These are phyloP conservation scores for Macropis europaea DNA, from an alignment of 2,888 invertebrate genomes.

Conservation along the genomic window DNA sequence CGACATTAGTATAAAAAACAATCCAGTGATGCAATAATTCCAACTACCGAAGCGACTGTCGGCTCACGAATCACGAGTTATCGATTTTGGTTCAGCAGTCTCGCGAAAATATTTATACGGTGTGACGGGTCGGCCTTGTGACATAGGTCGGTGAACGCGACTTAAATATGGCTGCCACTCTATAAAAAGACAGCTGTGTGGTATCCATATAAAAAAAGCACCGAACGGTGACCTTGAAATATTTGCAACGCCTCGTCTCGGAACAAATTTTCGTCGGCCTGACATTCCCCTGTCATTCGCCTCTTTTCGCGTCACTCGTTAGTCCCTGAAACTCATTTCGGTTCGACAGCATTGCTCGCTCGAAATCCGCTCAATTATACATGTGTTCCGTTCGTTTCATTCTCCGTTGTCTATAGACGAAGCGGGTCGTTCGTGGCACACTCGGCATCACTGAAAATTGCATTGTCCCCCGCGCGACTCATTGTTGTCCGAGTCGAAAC, in stretches of 20 bases:
- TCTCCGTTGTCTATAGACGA: no score
- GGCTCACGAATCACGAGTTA: no score
- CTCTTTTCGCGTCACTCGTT: neutral
- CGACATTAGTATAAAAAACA: neutral
- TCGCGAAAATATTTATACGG: no score
- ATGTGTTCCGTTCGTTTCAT: no score
- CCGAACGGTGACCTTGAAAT: constrained; percentile 7
- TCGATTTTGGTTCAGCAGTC: no score
- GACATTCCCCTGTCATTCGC: neutral
- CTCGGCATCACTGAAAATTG: no score
- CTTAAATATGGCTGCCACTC: neutral
- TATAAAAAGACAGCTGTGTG: neutral
- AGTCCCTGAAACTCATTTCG: neutral
- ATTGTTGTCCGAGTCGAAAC: neutral
- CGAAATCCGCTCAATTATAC: no score
- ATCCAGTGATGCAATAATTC: neutral
- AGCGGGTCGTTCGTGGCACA: no score
- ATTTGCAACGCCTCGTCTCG: neutral
- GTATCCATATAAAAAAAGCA: constrained; percentile 4
- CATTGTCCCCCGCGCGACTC: neutral
- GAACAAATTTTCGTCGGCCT: no score
- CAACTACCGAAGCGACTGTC: no score
- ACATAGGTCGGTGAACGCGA: no score
- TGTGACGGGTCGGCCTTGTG: no score
- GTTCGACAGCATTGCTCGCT: neutral